These are phyloP conservation scores for Siniperca undulata DNA, from an alignment of 2,797 vertebrate genomes.

Conservation along the genomic window DNA sequence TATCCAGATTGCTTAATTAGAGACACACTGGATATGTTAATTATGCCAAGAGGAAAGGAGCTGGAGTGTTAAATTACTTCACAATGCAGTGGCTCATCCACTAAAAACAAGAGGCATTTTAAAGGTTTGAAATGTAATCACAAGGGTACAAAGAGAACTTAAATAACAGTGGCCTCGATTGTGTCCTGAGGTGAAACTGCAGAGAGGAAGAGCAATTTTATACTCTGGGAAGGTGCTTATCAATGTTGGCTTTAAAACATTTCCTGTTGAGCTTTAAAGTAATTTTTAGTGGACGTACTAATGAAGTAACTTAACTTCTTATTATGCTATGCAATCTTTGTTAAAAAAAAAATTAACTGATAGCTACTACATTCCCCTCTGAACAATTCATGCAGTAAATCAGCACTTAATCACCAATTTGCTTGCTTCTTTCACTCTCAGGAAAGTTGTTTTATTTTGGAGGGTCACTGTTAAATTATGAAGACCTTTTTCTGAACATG, in stretches of 20 bases:
- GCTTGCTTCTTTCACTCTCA: conserved; percentile 33
- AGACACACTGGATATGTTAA: conserved; percentile 71
- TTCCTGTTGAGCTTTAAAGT: conserved; percentile 40
- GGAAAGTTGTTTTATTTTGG: conserved; percentile 32
- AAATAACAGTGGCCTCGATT: conserved; percentile 63
- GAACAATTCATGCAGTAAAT: conserved; percentile 50
- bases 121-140: conserved; percentile 68
- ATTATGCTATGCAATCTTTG: conserved; percentile 50
- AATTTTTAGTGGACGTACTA: conserved; percentile 24
- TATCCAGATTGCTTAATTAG: conserved; percentile 72
- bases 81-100: conserved; percentile 62
- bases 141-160: conserved; percentile 60
- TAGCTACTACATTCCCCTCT: conserved; percentile 18
- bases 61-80: conserved; percentile 77
- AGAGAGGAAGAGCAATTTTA: conserved; percentile 39
- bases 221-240: conserved; percentile 52
- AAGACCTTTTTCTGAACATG: conserved; percentile 23
- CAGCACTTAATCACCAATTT: conserved; percentile 49
- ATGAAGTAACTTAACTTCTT: conserved; percentile 40
- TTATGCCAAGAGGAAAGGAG: conserved; percentile 71
- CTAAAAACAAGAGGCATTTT: conserved; percentile 63
- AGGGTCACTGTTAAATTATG: conserved; percentile 13
- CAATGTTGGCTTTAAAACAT: conserved; percentile 50
- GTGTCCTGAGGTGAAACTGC: conserved; percentile 61
- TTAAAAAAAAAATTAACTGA: conserved; percentile 20